phyloP scores from a whole-genome alignment of 2,888 invertebrate species.

The Ypsolopha scabrella region DNA sequence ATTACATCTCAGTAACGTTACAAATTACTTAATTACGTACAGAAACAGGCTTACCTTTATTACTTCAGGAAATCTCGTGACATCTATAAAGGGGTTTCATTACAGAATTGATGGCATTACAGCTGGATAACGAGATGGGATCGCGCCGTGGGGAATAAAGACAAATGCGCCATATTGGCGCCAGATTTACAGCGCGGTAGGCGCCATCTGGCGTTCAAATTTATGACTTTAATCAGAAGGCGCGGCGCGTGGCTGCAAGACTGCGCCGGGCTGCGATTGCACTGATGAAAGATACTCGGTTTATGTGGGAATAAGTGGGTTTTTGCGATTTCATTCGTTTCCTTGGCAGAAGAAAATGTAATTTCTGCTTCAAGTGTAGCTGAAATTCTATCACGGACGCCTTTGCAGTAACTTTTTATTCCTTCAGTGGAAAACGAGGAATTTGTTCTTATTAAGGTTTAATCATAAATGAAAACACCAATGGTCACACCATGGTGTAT shows the following conservation, averaged over 20 bases:
- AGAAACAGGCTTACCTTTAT: too few species aligned
- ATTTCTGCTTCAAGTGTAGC: too few species aligned
- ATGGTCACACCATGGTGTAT: background rate
- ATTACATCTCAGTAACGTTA: too few species aligned
- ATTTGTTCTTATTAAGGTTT: background rate
- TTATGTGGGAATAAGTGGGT: background rate
- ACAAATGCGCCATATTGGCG: constrained; percentile 59
- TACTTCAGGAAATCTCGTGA: too few species aligned
- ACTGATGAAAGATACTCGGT: background rate
- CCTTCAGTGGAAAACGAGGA: background rate
- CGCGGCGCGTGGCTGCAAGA: constrained; percentile 7
- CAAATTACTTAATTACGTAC: too few species aligned
- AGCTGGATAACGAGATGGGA: constrained; percentile 29
- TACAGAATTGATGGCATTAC: too few species aligned
- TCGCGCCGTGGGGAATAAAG: constrained; percentile 44
- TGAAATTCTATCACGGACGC: too few species aligned
- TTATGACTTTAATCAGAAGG: constrained; percentile 63
- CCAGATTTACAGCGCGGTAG: constrained; percentile 57
- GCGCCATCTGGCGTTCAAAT: constrained; percentile 59
- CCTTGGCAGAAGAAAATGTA: too few species aligned
- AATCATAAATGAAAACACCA: background rate
- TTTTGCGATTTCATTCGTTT: too few species aligned
- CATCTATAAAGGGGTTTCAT: too few species aligned
- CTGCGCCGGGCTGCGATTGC: constrained; percentile 6
- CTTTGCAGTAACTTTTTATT: too few species aligned